These are phyloP conservation scores for Drosophila multiciliata DNA, from an alignment of 2,888 invertebrate genomes.

Conservation along the genomic window DNA sequence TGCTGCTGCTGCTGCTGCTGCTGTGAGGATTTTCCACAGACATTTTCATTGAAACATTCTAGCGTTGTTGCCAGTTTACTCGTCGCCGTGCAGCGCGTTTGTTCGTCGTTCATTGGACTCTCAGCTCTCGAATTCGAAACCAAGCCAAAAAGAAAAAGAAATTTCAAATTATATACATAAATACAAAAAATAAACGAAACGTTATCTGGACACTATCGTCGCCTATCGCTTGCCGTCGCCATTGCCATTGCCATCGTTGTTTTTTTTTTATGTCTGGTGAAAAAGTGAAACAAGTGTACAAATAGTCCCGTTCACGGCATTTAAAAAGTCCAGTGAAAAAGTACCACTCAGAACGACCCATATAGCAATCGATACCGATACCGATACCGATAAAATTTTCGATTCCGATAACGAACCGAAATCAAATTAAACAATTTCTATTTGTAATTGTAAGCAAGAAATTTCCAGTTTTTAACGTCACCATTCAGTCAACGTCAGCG, in stretches of 20 bases:
- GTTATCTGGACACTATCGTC: slow-evolving; percentile 7
- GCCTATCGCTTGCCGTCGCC: neutral
- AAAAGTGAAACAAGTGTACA: slow-evolving; percentile 29
- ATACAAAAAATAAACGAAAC: slow-evolving; percentile 4
- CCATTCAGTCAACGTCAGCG: slow-evolving; percentile 17
- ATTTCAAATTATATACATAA: neutral
- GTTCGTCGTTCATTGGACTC: slow-evolving; percentile 69
- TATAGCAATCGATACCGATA: slow-evolving; percentile 16
- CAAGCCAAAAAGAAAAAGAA: slow-evolving; percentile 7
- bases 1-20: slow-evolving; percentile 26
- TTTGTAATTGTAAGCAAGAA: slow-evolving; percentile 47
- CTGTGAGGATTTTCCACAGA: slow-evolving; percentile 66
- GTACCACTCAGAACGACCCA: slow-evolving; percentile 12
- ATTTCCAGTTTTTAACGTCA: slow-evolving; percentile 40
- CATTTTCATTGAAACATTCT: slow-evolving; percentile 70
- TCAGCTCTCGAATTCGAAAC: slow-evolving; percentile 50
- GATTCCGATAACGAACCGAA: neutral
- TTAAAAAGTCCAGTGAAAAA: slow-evolving; percentile 9
- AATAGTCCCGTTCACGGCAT: neutral
- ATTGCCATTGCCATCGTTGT: neutral
- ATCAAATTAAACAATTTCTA: slow-evolving; percentile 13
- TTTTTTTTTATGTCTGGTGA: slow-evolving; percentile 32
- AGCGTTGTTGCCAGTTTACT: slow-evolving; percentile 68
- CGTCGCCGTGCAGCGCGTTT: slow-evolving; percentile 74
- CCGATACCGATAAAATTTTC: neutral